These are phyloP conservation scores for Oreotragus oreotragus DNA, from an alignment of 2,113 vertebrate species.

Conservation along the genomic window DNA sequence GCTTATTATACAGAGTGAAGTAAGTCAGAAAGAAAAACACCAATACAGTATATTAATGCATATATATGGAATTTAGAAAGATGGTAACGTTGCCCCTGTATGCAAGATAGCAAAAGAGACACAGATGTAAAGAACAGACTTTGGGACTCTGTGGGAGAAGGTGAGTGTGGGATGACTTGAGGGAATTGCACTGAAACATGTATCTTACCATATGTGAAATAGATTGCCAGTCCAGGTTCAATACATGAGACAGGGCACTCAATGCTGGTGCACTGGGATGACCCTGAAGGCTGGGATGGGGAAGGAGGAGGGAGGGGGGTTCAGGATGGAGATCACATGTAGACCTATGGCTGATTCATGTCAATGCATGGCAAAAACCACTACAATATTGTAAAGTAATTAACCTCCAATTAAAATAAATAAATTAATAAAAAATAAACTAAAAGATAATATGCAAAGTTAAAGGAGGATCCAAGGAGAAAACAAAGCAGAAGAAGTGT, in stretches of 20 bases:
- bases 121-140: neutral
- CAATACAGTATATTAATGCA: neutral
- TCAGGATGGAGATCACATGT: neutral
- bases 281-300: neutral
- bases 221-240: neutral
- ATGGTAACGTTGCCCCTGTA: neutral
- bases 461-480: neutral
- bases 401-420: neutral
- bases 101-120: neutral
- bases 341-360: neutral
- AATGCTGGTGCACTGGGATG: neutral
- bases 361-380: neutral
- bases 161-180: neutral
- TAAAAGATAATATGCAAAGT: neutral
- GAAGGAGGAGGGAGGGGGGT: neutral
- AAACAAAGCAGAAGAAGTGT: neutral
- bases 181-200: neutral
- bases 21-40: neutral
- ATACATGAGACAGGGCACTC: neutral
- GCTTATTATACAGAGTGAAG: neutral
- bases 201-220: neutral
- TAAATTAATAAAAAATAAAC: neutral
- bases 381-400: neutral
- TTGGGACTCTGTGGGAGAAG: neutral
- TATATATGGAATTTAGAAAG: neutral